phyloP scores from a whole-genome alignment of 2,797 vertebrate genomes.

The Hemitrygon akajei region DNA sequence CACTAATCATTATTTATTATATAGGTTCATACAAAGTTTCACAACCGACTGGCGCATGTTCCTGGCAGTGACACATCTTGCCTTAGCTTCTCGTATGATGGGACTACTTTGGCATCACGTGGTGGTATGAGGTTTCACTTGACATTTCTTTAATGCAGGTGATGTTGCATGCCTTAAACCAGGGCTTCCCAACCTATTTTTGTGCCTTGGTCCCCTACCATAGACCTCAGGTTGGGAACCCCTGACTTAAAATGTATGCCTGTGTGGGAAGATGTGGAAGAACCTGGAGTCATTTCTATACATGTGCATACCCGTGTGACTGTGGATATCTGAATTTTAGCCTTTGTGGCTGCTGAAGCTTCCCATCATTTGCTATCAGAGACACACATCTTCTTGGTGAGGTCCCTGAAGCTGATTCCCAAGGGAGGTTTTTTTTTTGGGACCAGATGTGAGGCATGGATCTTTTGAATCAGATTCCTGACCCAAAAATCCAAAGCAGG shows the following conservation, averaged over 20 bases:
- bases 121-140: slow-evolving; percentile 68
- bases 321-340: no score
- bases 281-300: background rate
- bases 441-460: background rate
- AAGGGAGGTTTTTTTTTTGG: background rate
- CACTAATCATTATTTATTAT: background rate
- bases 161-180: no score
- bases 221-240: no score
- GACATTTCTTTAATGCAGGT: no score
- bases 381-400: no score
- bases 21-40: slow-evolving; percentile 94
- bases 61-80: slow-evolving; percentile 81
- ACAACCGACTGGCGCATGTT: slow-evolving; percentile 83
- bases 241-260: no score
- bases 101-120: slow-evolving; percentile 76
- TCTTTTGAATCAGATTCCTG: no score
- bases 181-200: no score
- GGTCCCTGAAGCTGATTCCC: background rate
- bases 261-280: background rate
- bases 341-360: no score
- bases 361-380: background rate
- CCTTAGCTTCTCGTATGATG: slow-evolving; percentile 86
- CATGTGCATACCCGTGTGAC: background rate
- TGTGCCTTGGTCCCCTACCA: no score
- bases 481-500: no score